Evolutionary conservation across 2,888 invertebrate species (phyloP), one percentile per base, ranked within the genome.

Genomic region (Melanchra persicariae): DNA sequence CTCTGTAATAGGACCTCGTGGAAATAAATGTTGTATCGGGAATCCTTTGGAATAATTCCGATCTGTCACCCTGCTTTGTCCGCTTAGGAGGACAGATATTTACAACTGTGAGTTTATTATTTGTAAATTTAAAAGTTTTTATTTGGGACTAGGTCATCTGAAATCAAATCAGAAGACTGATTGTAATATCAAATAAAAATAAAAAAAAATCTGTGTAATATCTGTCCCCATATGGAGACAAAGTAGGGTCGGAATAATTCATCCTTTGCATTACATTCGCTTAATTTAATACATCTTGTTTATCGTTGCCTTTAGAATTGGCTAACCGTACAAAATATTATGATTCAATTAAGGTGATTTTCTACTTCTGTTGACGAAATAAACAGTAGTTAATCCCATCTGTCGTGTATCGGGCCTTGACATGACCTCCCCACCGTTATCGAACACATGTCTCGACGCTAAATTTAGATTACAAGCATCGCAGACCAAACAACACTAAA

Each of bases 401-500:
- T 87, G 88, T 81, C 70, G 66, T 68, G 57, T 73, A 82, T 84
- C 79, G 81, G 69, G 79, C 81, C 82, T 86, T 83, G 84, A 72
- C 70, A 55, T 76, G 83, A 85, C 88, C 89, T 89, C 84, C 74
- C 59, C 72, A 73, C 73, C 72, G 67, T 82, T 83, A 84, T 77
- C 83, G 80, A 80, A 84, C 87, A 87, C 83, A 85, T 87, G 86
- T 84, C 81, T 80, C 66, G 60, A 45, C 8, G 64, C 84, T 87
- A 88, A 85, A 82, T 85, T 84, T 88, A 88, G 86, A 83, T 78
- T 70, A 81, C 72, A 81, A 84, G 34, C 82, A 80, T 81, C 81
- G 81, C 60, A 79, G 83, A 82, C 80, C 81, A 82, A 87, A 85
- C 81, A 85, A 65, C 66, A 78, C 74, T 82, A 81, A 82, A 80